A percentile compares a stretch with the other conserved stretches of the same genome.
These are phyloP conservation scores for Microctonus aethiopoides DNA, from an alignment of 2,888 invertebrate species.

Conservation along the genomic window DNA sequence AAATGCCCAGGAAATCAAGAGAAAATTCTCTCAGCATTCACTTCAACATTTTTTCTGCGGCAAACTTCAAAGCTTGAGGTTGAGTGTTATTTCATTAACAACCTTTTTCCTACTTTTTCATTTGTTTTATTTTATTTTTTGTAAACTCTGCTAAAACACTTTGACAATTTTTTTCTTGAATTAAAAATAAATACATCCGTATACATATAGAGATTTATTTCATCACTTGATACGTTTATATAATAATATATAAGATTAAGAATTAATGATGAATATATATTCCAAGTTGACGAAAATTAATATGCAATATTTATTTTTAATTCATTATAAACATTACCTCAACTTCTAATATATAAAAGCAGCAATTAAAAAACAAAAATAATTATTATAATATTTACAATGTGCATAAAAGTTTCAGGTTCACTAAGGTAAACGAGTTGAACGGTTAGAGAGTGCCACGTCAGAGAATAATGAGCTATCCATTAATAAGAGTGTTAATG, in stretches of 20 bases:
- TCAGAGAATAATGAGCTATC: background rate
- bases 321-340: background rate
- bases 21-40: slow-evolving; percentile 29
- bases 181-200: background rate
- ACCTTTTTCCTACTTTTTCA: slow-evolving; percentile 18
- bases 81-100: slow-evolving; percentile 34
- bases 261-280: background rate
- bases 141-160: background rate
- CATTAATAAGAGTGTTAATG: slow-evolving; percentile 26
- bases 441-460: background rate
- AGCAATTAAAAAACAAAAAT: background rate
- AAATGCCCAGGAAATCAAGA: slow-evolving; percentile 28
- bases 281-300: background rate
- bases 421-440: slow-evolving; percentile 8
- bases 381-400: background rate
- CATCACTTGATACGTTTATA: background rate
- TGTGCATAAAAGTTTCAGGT: background rate
- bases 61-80: slow-evolving; percentile 21
- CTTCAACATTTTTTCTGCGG: slow-evolving; percentile 17
- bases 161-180: background rate
- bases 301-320: too few relatives aligned
- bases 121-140: slow-evolving; percentile 2
- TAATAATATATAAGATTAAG: background rate
- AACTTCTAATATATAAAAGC: background rate
- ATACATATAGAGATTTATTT: background rate